Evolutionary conservation across 1,140 invertebrate species (phyloP), one percentile per base, ranked within the genome.

Genomic region (Ceratina japonica): DNA sequence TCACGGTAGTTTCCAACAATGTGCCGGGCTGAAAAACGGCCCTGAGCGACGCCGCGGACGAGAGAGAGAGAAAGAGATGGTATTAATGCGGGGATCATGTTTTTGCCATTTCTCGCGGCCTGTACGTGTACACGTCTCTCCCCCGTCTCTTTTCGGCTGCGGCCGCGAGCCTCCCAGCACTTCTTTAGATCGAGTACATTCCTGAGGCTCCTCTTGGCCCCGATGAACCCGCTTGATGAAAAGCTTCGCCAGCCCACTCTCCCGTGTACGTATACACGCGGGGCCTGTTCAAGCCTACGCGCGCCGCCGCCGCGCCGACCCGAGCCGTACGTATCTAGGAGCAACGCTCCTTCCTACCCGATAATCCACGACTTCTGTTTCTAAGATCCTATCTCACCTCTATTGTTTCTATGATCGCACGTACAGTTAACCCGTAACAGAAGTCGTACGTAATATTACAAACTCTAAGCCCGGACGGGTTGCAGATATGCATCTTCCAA

Each of bases 161-260:
- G 71, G 84, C 49, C 74, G 24, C 24, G 70, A 73, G 82, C 85
- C 81, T 83, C 80, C 83, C 86, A 52, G 75, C 81, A 86, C 81
- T 88, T 88, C 84, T 91, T 91, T 83, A 83, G 87, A 88, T 86
- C 86, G 80, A 75, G 80, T 84, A 83, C 90, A 92, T 91, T 91
- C 88, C 80, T 75, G 82, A 81, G 86, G 81, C 81, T 86, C 83
- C 77, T 87, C 83, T 86, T 91, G 90, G 90, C 90, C 90, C 86
- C 89, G 91, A 91, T 91, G 90, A 92, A 91, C 90, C 82, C 88
- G 82, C 90, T 90, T 89, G 90, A 91, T 91, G 90, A 89, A 91
- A 90, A 89, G 87, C 87, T 83, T 27, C 79, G 63, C 87, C 87
- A 82, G 80, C 84, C 84, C 81, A 88, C 86, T 87, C 87, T 72